Base-by-base conservation (phyloP, 92 coral and sea anemone genomes). In the Phenganax stokvisi region DNA sequence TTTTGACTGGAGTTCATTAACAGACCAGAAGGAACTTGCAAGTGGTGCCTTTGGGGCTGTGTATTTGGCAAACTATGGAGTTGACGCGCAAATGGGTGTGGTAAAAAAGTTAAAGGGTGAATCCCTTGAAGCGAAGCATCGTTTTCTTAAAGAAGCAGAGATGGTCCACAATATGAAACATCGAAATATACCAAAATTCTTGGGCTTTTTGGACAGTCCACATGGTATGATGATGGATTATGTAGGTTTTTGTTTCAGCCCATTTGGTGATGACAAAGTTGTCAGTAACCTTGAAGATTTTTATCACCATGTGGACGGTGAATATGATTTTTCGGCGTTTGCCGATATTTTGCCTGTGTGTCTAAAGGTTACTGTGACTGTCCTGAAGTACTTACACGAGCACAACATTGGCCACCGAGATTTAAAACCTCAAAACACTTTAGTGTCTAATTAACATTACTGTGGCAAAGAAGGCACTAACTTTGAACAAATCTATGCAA, bases 91-190 rank as follows among this genome's bases (percentile, higher is more conserved):
- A 13, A 59, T 1, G 3, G 65, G 2, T 13, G 65, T 59, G 25
- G 65, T 0, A 25, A 59, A 59, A 25, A 59, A 59, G 25, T 59
- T 59, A 7, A 59, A 59, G 65, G 65, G 65, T 25, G n/a, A 59
- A 59, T 59, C 65, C 65, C 65, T 59, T 59, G 65, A 59, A 59
- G 65, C 65, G 65, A 72, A 72, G n/a, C 77, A 57, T 12, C 58
- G 28, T 11, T 72, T 72, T 72, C 9, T 72, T 16, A 72, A 72
- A 72, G 77, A 72, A 72, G 77, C 77, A 12, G 51, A 52, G 56
- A 11, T 72, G 58, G 51, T 72, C 59, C 8, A 72, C 37, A 44
- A 72, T 11, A 15, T 72, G 30, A 72, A 52, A 16, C 77, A 72
- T 52, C 9, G 44, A 52, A 47, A 29, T 56, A 72, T 72, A 54